A percentile compares a stretch with the other conserved stretches of the same genome.
Conservation (phyloP, 2,113 vertebrate genomes). For the Cygnus buccinator region DNA sequence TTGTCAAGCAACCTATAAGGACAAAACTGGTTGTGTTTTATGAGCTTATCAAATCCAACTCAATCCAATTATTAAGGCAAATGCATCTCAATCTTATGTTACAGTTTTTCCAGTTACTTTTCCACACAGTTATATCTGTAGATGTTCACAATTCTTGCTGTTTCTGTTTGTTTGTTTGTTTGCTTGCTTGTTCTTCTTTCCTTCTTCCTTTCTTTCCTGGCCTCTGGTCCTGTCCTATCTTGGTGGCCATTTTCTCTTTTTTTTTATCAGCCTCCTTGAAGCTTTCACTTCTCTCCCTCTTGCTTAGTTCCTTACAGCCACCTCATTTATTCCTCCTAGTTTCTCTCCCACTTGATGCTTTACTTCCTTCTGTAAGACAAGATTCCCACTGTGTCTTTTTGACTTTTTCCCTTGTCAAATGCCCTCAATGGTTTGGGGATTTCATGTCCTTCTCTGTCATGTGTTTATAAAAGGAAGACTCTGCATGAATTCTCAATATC, state of each 20-base stretch:
- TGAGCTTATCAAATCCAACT: neutral
- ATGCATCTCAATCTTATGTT: neutral
- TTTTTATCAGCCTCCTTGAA: neutral
- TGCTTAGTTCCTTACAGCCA: neutral
- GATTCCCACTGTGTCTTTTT: neutral
- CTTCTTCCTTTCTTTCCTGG: neutral
- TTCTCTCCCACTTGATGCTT: neutral
- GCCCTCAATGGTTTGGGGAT: accelerated
- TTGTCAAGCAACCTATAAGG: neutral
- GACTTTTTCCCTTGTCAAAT: neutral
- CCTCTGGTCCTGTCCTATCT: neutral
- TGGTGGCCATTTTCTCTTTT: neutral
- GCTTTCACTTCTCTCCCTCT: neutral
- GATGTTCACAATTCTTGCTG: neutral
- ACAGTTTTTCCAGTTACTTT: neutral
- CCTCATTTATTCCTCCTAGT: neutral
- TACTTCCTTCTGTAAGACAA: neutral
- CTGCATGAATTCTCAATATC: neutral
- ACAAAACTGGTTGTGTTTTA: neutral
- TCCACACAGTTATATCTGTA: neutral
- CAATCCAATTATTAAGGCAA: neutral
- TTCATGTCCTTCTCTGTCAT: neutral
- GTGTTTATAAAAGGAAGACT: neutral
- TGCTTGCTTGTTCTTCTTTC: neutral
- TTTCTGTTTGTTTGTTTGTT: neutral